phyloP scores from a whole-genome alignment of 1,140 invertebrate genomes.

The Andrena cerasifolii region DNA sequence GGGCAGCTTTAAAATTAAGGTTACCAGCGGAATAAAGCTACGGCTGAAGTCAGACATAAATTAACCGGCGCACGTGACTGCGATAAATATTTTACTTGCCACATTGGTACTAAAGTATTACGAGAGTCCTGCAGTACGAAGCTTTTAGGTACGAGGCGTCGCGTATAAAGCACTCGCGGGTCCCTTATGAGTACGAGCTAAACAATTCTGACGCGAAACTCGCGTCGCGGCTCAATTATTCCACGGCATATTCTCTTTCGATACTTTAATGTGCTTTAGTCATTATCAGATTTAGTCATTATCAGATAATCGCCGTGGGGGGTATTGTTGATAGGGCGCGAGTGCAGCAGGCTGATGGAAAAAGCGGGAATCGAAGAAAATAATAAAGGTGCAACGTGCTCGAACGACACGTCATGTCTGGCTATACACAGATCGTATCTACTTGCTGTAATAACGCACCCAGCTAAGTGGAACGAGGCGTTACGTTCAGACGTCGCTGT shows the following conservation, averaged over 20 bases:
- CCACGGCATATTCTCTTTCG: too few species aligned
- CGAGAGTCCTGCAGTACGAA: conserved; percentile 1
- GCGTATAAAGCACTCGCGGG: background rate
- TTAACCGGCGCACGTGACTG: conserved; percentile 61
- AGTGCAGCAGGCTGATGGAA: background rate
- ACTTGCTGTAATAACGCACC: conserved; percentile 61
- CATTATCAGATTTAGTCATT: too few species aligned
- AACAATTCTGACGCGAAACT: too few species aligned
- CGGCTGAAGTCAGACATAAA: conserved; percentile 51
- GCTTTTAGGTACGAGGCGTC: conserved; percentile 1
- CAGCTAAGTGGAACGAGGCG: conserved; percentile 63
- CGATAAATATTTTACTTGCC: conserved; percentile 60
- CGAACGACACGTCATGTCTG: conserved; percentile 48
- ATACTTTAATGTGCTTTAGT: too few species aligned
- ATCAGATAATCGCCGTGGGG: too few species aligned
- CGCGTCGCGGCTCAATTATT: too few species aligned
- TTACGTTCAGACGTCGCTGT: conserved; percentile 65
- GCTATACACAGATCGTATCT: conserved; percentile 51
- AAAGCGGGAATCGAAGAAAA: background rate
- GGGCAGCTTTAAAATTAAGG: conserved; percentile 62
- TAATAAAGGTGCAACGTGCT: conserved; percentile 23
- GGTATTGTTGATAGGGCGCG: too few species aligned
- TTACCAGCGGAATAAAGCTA: conserved; percentile 55
- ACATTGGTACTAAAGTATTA: conserved; percentile 21
- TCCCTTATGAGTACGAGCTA: too few species aligned